A percentile compares a stretch with the other conserved stretches of the same genome.
These are phyloP conservation scores for Lithophane ornitopus DNA, from an alignment of 2,888 invertebrate species.

Conservation along the genomic window DNA sequence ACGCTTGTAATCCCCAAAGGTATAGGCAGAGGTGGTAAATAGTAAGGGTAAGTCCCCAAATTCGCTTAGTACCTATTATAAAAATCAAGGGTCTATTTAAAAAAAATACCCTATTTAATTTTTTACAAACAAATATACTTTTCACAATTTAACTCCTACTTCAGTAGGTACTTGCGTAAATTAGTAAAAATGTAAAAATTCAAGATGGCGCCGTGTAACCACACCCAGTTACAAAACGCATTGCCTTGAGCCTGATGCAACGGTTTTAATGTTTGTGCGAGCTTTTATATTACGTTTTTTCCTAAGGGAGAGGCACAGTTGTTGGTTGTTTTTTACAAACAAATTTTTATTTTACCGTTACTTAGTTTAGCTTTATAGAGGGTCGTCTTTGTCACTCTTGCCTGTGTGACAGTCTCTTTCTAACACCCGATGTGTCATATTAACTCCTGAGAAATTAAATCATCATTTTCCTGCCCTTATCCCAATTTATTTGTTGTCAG, in stretches of 20 bases:
- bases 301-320: background rate
- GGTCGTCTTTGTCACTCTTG: background rate
- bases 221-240: slow-evolving; percentile 52
- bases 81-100: background rate
- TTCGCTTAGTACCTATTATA: background rate
- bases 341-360: background rate
- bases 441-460: background rate
- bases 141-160: background rate
- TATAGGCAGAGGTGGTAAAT: too few species aligned
- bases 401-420: background rate
- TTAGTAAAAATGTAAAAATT: slow-evolving; percentile 28
- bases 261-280: background rate
- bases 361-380: background rate
- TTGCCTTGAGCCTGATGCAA: slow-evolving; percentile 55
- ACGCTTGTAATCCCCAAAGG: too few species aligned
- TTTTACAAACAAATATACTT: background rate
- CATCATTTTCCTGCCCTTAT: too few species aligned
- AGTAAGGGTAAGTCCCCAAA: background rate
- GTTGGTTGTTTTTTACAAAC: background rate
- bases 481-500: too few species aligned
- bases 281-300: slow-evolving; percentile 25
- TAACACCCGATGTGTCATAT: background rate
- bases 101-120: background rate
- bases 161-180: slow-evolving; percentile 6
- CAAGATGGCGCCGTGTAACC: slow-evolving; percentile 49